phyloP scores from a whole-genome alignment of 2,113 vertebrate genomes.

The Sapajus apella region DNA sequence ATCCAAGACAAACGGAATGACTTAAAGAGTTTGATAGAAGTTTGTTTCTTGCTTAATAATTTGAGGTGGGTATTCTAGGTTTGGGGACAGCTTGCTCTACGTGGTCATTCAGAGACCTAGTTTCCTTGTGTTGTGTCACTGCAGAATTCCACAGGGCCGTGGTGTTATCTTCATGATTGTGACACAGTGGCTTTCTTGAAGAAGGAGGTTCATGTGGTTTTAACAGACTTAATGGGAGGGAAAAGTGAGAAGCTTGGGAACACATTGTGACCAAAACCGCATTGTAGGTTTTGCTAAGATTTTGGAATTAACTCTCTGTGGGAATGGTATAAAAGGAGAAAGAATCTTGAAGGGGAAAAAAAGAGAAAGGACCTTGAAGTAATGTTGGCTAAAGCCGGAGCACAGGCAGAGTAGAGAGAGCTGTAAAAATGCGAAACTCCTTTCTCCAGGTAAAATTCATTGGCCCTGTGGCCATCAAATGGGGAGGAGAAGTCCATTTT shows the following conservation, averaged over 20 bases:
- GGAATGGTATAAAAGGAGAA: not conserved
- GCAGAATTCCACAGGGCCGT: not conserved
- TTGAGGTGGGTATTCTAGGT: not conserved
- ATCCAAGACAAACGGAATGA: not conserved
- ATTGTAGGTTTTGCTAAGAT: not conserved
- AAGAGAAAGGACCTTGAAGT: not conserved
- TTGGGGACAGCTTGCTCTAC: not conserved
- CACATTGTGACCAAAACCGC: too few species aligned
- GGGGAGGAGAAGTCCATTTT: not conserved
- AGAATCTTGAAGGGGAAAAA: not conserved
- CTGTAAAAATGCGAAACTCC: not conserved
- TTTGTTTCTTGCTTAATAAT: not conserved
- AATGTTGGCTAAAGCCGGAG: not conserved
- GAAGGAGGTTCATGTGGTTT: not conserved
- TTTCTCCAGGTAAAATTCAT: not conserved
- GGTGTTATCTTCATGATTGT: not conserved
- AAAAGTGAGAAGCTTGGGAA: accelerated
- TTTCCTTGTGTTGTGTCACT: not conserved
- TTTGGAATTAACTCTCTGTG: not conserved
- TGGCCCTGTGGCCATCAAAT: not conserved
- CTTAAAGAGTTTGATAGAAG: not conserved
- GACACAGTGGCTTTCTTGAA: not conserved
- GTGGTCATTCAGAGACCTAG: too few species aligned
- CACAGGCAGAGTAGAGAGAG: not conserved
- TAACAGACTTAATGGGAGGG: not conserved